Evolutionary conservation across 2,797 vertebrate genomes (phyloP), one percentile per base, ranked within the genome.

Genomic region (Ctenochaetus hawaiiensis): DNA sequence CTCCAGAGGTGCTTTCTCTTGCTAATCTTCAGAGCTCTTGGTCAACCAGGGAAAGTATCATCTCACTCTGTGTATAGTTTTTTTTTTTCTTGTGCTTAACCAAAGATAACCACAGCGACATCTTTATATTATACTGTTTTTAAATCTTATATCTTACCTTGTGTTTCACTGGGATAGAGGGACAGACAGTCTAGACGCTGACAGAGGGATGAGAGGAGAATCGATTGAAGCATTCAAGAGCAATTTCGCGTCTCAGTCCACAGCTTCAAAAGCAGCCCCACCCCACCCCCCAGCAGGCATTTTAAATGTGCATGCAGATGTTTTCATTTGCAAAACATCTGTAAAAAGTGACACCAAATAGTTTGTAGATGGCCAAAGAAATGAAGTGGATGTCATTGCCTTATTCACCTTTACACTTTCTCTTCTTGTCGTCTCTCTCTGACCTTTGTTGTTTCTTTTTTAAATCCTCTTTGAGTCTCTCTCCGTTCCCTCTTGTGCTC

Each of bases 141-240:
- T 74, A 6, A 57, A 14, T 65, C 45, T 73, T 49, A 23, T 73
- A 43, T 52, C 64, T 62, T 26, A 34, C 54, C 59, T 86, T 54
- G 23, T 76, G 78, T 70, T 63, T 70, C 37, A 14, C 65, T 23
- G 13, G 34, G 47, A 72, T 67, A 69, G 52, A 73, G 61, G 60
- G 82, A 80, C 83, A 64, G 34, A 34, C 45, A 26, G 88, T 89
- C 73, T 75, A 87, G 87, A 89, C 67, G 52, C 80, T 72, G 86
- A 75, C 65, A 43, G 80, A 76, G 71, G 73, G 75, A 77, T 69
- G 48, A 78, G 80, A 71, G 69, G 67, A 76, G 73, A 91, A 90
- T 89, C 67, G 76, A 88, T 86, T 88, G 65, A 80, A 81, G 78
- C 67, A 34, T 78, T 61, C 78, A 62, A 81, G 82, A 87, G 84